phyloP scores from a whole-genome alignment of 2,113 vertebrate genomes.

The Labeo catla region DNA sequence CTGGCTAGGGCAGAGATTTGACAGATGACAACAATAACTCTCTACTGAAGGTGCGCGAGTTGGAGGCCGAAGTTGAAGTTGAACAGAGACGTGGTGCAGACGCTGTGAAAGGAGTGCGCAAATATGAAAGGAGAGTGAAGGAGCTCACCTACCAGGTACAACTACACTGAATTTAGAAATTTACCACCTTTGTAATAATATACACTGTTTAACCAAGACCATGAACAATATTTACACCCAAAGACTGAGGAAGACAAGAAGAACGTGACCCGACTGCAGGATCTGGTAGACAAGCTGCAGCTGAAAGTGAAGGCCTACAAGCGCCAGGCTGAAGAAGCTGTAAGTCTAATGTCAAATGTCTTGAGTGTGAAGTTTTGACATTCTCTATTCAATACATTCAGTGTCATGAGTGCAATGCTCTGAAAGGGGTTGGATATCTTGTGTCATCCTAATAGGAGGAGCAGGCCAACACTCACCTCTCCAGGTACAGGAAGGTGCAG shows the following conservation, averaged over 20 bases:
- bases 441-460: constrained; percentile 66
- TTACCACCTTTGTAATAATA: neutral
- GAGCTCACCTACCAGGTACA: constrained; percentile 52
- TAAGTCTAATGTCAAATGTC: neutral
- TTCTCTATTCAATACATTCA: neutral
- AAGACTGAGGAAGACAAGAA: too few relatives aligned
- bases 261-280: too few relatives aligned
- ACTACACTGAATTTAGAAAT: neutral
- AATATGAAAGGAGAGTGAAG: too few relatives aligned
- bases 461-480: constrained; percentile 67
- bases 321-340: too few relatives aligned
- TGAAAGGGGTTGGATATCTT: neutral
- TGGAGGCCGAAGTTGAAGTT: too few relatives aligned
- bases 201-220: neutral
- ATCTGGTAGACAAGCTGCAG: too few relatives aligned
- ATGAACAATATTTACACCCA: neutral
- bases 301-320: too few relatives aligned
- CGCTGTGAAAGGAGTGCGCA: too few relatives aligned
- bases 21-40: too few relatives aligned
- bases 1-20: too few relatives aligned
- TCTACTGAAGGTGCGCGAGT: too few relatives aligned
- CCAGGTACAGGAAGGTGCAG: constrained; percentile 78
- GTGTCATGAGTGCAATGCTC: neutral
- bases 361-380: neutral
- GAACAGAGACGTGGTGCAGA: too few relatives aligned